Percentiles rank a stretch among this genome's conserved stretches.
phyloP scores from a whole-genome alignment of 2,797 vertebrate species.

The Sebastolobus alascanus region DNA sequence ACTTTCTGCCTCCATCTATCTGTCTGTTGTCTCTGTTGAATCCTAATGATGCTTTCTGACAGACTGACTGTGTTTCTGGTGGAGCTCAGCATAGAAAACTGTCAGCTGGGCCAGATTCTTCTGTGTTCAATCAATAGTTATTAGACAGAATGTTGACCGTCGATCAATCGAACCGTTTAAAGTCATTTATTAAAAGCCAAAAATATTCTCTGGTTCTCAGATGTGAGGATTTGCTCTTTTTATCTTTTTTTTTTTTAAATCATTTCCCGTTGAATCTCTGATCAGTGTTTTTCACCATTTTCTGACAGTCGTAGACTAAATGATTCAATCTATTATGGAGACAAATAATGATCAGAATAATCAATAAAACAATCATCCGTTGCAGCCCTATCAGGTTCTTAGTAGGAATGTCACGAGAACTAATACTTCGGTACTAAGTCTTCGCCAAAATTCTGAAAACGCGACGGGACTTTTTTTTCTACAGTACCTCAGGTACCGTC shows the following conservation, averaged over 20 bases:
- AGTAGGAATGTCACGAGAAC: too few species aligned
- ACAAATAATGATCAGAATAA: not conserved
- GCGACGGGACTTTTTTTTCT: too few species aligned
- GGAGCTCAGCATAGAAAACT: not conserved
- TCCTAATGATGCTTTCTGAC: constrained; percentile 21
- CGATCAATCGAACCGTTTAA: not conserved
- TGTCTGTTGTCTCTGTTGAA: not conserved
- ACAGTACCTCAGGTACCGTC: too few species aligned
- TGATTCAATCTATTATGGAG: not conserved
- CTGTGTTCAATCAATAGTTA: not conserved
- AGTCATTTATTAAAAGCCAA: not conserved
- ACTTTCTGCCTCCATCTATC: constrained; percentile 1
- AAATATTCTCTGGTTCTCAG: not conserved
- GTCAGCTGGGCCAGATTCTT: not conserved
- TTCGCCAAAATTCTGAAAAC: too few species aligned
- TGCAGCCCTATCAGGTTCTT: not conserved
- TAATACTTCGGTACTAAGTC: too few species aligned
- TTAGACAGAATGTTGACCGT: not conserved
- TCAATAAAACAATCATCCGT: not conserved
- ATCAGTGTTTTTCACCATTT: not conserved
- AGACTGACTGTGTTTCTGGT: not conserved
- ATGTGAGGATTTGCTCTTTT: not conserved
- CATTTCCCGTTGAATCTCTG: not conserved
- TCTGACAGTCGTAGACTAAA: not conserved
- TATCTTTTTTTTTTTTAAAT: too few species aligned